A percentile compares a stretch with the other conserved stretches of the same genome.
Evolutionary conservation across 1,140 invertebrate genomes (phyloP).

Genomic region (Trichogramma pretiosum): DNA sequence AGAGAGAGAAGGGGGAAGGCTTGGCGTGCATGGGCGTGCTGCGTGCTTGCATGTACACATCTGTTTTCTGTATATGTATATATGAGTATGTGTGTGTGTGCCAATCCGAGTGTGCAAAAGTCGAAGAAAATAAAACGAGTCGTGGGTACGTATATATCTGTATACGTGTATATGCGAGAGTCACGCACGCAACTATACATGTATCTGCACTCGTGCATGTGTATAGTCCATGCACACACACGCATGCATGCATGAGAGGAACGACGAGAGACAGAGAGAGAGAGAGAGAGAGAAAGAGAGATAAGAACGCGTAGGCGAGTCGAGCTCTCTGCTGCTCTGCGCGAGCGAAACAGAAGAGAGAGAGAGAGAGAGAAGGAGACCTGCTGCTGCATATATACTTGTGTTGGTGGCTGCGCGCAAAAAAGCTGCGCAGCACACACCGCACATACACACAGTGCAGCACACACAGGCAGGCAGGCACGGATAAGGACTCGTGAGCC

Average conservation of each 20-base stretch:
- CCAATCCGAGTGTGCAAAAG: neutral
- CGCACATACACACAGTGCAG: too few species aligned
- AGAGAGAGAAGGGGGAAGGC: slow-evolving; percentile 7
- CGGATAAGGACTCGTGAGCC: too few species aligned
- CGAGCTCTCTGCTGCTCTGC: too few species aligned
- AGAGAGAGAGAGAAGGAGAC: slow-evolving; percentile 13
- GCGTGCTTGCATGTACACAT: neutral
- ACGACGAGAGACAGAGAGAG: slow-evolving; percentile 16
- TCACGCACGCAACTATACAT: neutral
- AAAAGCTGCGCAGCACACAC: too few species aligned
- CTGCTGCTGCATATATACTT: slow-evolving; percentile 6
- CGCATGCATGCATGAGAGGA: slow-evolving; percentile 1
- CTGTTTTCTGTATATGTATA: too few species aligned
- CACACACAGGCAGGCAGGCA: too few species aligned
- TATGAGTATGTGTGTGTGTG: slow-evolving; percentile 6
- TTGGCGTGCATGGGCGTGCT: neutral
- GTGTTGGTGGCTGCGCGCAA: too few species aligned
- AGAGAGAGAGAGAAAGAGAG: slow-evolving; percentile 15
- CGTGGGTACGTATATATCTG: too few species aligned
- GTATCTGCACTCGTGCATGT: neutral
- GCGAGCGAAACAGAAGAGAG: neutral
- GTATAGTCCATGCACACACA: slow-evolving; percentile 15
- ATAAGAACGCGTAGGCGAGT: too few species aligned
- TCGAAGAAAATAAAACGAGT: too few species aligned
- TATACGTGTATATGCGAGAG: neutral